Conservation (phyloP, 2,113 vertebrate genomes). For the Mandrillus leucophaeus region DNA sequence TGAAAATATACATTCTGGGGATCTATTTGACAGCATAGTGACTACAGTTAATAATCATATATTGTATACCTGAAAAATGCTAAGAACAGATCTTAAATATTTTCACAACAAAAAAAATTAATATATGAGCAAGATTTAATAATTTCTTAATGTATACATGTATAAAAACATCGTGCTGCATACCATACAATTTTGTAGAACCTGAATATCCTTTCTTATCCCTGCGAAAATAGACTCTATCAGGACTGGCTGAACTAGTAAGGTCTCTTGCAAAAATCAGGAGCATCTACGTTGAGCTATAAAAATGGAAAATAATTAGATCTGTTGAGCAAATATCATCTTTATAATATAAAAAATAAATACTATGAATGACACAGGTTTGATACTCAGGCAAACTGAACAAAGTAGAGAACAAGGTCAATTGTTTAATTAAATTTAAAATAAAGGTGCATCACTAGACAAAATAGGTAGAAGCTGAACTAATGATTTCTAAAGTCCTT, state of each 20-base stretch:
- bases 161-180: too few species aligned
- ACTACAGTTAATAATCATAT: background rate
- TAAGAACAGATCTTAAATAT: background rate
- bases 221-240: background rate
- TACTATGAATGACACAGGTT: background rate
- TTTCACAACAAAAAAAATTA: background rate
- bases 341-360: background rate
- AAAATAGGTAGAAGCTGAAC: background rate
- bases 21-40: background rate
- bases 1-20: background rate
- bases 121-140: background rate
- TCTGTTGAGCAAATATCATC: background rate
- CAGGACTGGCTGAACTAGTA: background rate
- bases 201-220: background rate
- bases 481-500: background rate
- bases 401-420: background rate
- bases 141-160: background rate
- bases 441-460: background rate
- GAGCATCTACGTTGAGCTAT: background rate
- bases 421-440: background rate
- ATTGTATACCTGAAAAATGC: background rate
- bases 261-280: background rate
- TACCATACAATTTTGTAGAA: background rate
- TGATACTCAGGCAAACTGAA: background rate
- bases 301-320: background rate